phyloP scores from a whole-genome alignment of 1,140 invertebrate genomes.

The Brachionus rotundiformis region DNA sequence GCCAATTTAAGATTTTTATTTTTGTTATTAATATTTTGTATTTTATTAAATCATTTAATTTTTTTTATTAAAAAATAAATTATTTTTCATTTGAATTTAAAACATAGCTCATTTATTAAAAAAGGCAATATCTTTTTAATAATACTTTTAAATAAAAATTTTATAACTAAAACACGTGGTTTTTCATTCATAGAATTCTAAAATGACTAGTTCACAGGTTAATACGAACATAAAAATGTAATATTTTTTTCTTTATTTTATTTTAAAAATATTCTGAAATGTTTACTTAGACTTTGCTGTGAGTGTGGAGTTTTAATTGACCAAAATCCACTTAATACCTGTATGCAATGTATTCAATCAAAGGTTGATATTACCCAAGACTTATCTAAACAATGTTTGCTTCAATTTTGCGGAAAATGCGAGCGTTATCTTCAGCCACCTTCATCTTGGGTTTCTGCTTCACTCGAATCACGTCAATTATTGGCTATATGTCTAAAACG shows the following conservation, averaged over 20 bases:
- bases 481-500: constrained; percentile 88
- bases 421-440: constrained; percentile 76
- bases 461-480: constrained; percentile 88
- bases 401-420: constrained; percentile 49
- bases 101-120: no score
- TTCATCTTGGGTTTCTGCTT: constrained; percentile 81
- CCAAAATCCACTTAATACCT: constrained; percentile 38
- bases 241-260: background rate
- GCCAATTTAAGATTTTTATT: no score
- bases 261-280: background rate
- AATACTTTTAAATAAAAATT: background rate
- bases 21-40: no score
- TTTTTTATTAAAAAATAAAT: no score
- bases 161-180: background rate
- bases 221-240: constrained; percentile 4
- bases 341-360: constrained; percentile 46
- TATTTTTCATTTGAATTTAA: no score
- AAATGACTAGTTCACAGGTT: constrained; percentile 12
- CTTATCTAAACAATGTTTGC: constrained; percentile 25
- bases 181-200: background rate
- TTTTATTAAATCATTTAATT: no score
- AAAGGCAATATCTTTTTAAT: no score
- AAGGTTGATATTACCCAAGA: constrained; percentile 48
- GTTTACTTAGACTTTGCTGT: constrained; percentile 38
- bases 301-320: constrained; percentile 51